A percentile compares a stretch with the other conserved stretches of the same genome.
phyloP scores from a whole-genome alignment of 2,888 invertebrate species.

The Sympetrum striolatum region DNA sequence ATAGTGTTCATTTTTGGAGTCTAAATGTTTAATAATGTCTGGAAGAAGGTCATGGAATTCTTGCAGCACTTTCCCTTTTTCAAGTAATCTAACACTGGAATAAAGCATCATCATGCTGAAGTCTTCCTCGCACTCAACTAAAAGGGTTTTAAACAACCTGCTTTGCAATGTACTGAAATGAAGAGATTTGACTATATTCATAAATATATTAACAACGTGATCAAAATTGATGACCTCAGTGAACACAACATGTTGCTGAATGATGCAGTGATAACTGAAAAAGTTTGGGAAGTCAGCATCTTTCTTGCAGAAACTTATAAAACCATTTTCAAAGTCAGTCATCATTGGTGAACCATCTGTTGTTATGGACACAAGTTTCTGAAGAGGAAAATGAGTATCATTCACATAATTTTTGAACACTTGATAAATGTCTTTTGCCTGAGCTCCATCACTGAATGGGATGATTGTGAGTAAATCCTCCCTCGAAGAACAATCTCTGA shows the following conservation, averaged over 20 bases:
- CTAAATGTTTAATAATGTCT: no score
- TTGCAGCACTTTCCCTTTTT: no score
- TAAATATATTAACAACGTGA: neutral
- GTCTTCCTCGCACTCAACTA: no score
- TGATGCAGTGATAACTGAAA: neutral
- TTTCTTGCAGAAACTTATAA: neutral
- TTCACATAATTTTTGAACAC: neutral
- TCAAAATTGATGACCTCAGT: neutral
- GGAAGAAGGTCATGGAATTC: no score
- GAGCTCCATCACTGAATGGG: neutral
- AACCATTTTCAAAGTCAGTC: neutral
- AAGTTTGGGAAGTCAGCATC: neutral
- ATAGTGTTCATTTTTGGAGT: no score
- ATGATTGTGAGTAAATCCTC: neutral
- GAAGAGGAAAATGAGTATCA: neutral
- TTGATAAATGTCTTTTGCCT: neutral
- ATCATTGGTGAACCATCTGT: neutral
- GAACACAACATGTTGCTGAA: neutral
- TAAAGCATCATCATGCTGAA: no score
- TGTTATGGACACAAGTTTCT: neutral
- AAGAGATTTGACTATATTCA: neutral
- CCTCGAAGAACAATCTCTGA: neutral
- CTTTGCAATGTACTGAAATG: neutral
- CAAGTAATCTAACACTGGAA: no score
- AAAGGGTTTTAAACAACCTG: no score